A percentile compares a stretch with the other conserved stretches of the same genome.
Conservation (phyloP, 1,140 invertebrate genomes). For the Leptinotarsa texana region DNA sequence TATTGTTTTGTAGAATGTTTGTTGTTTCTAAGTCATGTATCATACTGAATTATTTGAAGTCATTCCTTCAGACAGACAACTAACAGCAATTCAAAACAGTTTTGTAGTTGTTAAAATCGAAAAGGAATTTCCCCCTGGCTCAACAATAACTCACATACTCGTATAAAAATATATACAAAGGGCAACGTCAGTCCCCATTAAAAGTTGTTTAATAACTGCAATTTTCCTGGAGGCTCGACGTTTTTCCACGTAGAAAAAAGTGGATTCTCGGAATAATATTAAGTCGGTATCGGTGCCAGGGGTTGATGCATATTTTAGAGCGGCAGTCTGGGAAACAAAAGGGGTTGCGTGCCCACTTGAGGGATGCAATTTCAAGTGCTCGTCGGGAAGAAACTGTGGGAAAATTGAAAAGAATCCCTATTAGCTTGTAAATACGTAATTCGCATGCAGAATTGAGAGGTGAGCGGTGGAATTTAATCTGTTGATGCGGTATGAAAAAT, state of each 20-base stretch:
- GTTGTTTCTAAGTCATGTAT: too few species aligned
- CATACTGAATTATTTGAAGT: too few species aligned
- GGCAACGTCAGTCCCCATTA: not conserved
- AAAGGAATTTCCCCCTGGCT: too few species aligned
- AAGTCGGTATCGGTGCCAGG: constrained; percentile 7
- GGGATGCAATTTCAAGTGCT: constrained; percentile 43
- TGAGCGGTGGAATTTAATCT: not conserved
- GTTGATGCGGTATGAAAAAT: not conserved
- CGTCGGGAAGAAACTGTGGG: constrained; percentile 41
- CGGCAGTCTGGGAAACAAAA: constrained; percentile 26
- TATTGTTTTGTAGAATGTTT: too few species aligned
- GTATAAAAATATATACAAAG: not conserved
- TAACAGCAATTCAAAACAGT: too few species aligned
- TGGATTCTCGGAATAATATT: not conserved
- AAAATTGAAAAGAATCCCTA: constrained; percentile 47
- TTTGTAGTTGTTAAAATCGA: too few species aligned
- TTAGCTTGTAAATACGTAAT: constrained; percentile 43
- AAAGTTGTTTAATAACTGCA: constrained; percentile 19
- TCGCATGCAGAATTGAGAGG: constrained; percentile 19
- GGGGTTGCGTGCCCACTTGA: constrained; percentile 40
- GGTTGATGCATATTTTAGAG: constrained; percentile 43
- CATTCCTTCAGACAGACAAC: too few species aligned
- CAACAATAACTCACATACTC: too few species aligned
- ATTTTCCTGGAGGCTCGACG: not conserved
- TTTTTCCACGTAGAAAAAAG: constrained; percentile 1